Evolutionary conservation across 2,113 vertebrate species (phyloP).

Genomic region (Poicephalus meyeri): DNA sequence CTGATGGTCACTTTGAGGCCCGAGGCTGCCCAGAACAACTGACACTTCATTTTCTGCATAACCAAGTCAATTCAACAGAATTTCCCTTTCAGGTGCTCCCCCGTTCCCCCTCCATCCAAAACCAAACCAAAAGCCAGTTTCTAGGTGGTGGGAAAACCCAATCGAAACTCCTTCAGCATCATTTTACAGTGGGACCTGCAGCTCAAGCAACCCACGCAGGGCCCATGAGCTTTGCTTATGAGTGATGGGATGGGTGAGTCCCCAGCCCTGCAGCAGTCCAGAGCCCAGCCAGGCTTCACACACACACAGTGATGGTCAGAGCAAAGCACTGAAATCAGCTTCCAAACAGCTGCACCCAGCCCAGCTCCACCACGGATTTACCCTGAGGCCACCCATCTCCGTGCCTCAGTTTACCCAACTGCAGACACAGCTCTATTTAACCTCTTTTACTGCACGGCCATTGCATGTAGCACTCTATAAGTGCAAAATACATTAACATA

Average conservation of each 20-base stretch:
- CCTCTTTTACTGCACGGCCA: not conserved
- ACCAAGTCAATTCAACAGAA: not conserved
- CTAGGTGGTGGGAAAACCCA: not conserved
- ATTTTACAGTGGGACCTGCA: not conserved
- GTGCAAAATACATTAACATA: not conserved
- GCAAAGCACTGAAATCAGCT: not conserved
- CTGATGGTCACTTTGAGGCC: fast-evolving
- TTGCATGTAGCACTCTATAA: fast-evolving
- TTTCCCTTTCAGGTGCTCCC: not conserved
- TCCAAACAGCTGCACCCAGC: not conserved
- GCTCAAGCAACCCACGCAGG: not conserved
- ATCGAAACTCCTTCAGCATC: not conserved
- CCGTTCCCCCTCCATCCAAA: fast-evolving
- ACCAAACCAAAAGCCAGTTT: not conserved
- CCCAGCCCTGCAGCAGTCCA: not conserved
- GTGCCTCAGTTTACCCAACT: constrained; percentile 24
- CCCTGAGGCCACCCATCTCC: fast-evolving
- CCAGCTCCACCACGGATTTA: not conserved
- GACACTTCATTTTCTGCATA: not conserved
- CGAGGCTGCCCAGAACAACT: not conserved
- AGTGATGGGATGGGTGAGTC: not conserved
- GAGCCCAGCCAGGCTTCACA: not conserved
- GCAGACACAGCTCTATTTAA: not conserved
- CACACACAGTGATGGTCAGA: fast-evolving
- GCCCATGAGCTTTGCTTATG: not conserved